Evolutionary conservation across 2,888 invertebrate genomes (phyloP).

Genomic region (Tipula unca): DNA sequence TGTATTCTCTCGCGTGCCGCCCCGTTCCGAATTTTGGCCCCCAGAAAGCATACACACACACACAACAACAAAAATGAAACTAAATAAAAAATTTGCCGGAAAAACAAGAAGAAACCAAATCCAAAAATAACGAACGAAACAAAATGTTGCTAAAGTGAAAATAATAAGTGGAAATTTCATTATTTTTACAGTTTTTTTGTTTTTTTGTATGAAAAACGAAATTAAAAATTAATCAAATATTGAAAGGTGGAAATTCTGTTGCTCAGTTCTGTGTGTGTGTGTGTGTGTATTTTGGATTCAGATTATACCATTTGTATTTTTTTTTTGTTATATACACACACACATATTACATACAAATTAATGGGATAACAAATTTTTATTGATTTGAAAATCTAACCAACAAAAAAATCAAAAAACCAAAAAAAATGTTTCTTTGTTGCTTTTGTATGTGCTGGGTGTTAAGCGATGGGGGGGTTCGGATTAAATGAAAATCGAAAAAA

Average conservation of each 20-base stretch:
- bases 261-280: background rate
- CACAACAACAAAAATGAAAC: too few relatives aligned
- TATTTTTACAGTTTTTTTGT: background rate
- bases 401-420: background rate
- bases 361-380: constrained; percentile 8
- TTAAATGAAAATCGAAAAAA: background rate
- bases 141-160: background rate
- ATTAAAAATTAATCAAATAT: constrained; percentile 14
- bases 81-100: too few relatives aligned
- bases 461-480: background rate
- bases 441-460: background rate
- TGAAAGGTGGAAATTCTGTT: background rate
- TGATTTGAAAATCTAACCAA: background rate
- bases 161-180: background rate
- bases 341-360: background rate
- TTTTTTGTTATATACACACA: background rate
- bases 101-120: background rate
- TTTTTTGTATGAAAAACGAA: background rate
- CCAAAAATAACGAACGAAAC: background rate
- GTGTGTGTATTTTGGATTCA: background rate
- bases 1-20: background rate
- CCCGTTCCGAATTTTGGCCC: background rate
- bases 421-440: background rate
- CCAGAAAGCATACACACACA: background rate
- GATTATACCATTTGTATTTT: background rate